A percentile compares a stretch with the other conserved stretches of the same genome.
Evolutionary conservation across 64 coral and sea anemone genomes (phyloP).

Genomic region (Montipora sp.): DNA sequence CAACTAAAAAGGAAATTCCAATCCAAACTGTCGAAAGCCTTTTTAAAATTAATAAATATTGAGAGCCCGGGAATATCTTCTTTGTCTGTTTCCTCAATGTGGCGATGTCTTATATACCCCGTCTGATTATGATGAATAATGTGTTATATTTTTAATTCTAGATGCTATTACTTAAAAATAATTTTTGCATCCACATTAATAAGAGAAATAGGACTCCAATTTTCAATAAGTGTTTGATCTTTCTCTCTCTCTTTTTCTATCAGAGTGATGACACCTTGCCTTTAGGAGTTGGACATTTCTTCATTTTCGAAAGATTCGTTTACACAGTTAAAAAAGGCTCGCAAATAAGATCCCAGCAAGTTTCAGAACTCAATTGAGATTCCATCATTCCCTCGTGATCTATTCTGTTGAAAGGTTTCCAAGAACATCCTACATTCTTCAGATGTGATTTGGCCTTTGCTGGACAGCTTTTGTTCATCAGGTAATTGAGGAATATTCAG

Average conservation of each 20-base stretch:
- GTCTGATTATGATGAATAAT: no score
- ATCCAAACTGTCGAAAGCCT: no score
- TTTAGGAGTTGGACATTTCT: background rate
- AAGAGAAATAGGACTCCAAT: no score
- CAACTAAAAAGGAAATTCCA: no score
- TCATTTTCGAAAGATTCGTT: background rate
- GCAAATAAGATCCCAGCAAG: background rate
- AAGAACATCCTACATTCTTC: background rate
- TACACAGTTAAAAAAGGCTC: background rate
- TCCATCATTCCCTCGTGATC: background rate
- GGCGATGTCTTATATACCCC: no score
- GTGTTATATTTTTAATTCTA: no score
- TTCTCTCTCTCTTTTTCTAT: background rate
- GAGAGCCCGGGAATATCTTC: no score
- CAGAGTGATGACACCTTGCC: background rate
- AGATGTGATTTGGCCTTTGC: background rate
- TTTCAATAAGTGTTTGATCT: no score
- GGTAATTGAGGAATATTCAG: background rate
- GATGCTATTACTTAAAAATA: no score
- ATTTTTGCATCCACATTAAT: no score
- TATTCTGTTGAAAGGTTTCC: background rate
- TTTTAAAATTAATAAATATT: no score
- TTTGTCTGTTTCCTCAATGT: no score
- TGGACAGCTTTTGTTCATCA: background rate
- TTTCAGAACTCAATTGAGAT: background rate